Conservation (phyloP, 2,113 vertebrate species). For the Amphiprion ocellaris region DNA sequence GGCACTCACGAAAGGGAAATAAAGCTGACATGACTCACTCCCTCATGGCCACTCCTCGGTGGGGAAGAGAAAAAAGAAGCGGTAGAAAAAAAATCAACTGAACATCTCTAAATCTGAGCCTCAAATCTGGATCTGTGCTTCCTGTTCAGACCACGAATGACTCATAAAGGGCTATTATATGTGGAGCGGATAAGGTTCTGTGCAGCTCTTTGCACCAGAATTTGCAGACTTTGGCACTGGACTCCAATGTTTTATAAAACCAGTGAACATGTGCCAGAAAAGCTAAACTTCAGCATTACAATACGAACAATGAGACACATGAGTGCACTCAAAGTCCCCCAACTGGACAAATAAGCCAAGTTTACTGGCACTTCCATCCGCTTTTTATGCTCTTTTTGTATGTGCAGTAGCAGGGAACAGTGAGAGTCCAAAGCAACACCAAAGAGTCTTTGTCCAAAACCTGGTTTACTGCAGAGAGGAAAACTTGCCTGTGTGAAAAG, state of each 20-base stretch:
- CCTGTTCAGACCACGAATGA: slow-evolving; percentile 68
- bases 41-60: slow-evolving; percentile 49
- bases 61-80: slow-evolving; percentile 68
- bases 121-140: slow-evolving; percentile 66
- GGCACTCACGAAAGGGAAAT: slow-evolving; percentile 65
- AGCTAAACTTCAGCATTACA: slow-evolving; percentile 3
- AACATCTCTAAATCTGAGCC: slow-evolving; percentile 54
- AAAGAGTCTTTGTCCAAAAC: slow-evolving; percentile 74
- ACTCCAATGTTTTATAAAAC: slow-evolving; percentile 7
- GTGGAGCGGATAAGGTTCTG: slow-evolving; percentile 28
- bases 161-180: slow-evolving; percentile 64
- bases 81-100: slow-evolving; percentile 5
- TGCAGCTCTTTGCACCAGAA: slow-evolving; percentile 19
- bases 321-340: background rate
- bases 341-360: slow-evolving; percentile 13
- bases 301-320: background rate
- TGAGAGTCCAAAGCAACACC: slow-evolving; percentile 42
- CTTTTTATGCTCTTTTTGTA: slow-evolving; percentile 9
- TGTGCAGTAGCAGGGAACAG: slow-evolving; percentile 46
- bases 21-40: slow-evolving; percentile 68
- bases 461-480: slow-evolving; percentile 58
- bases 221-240: slow-evolving; percentile 14
- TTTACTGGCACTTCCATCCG: slow-evolving; percentile 31
- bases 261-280: slow-evolving; percentile 2
- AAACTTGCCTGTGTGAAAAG: slow-evolving; percentile 65